Base-by-base conservation (phyloP, 1,140 invertebrate species). In the Tetragonula clypearis region DNA sequence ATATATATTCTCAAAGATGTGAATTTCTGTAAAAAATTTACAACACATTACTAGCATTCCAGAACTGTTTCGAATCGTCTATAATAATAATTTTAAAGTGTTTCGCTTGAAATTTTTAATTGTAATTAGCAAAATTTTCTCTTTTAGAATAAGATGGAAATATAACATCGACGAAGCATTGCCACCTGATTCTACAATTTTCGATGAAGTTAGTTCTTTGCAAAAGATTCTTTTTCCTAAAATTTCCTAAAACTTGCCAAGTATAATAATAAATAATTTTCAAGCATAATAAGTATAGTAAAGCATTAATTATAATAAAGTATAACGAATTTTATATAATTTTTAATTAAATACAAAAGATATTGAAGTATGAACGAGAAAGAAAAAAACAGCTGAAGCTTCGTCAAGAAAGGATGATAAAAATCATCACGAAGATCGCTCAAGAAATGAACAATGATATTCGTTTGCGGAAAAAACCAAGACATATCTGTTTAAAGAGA, bases 161-260 rank as follows among this genome's bases (percentile, higher is more conserved):
- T 73, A 72, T 30, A 35, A 62, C 0, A 65, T 84, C 19, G 41
- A 58, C 12, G 56, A 72, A 56, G 17, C 14, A 17, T 0, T 73
- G 26, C 49, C 76, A 12, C 1, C 35, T 1, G 58, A 79, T 56
- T 60, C 75, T 21, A 15, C 53, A 21, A 11, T 84, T n/a, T 84
- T 79, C 23, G 26, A 84, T 2, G 56, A 79, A 56, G 82, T 84
- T 35, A 79, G 82, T 84, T 23, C 17, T 2, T 30, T 30, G 9
- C 1, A 6, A 17, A 11, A 30, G 11, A 21, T 35, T 21, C 9
- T 35, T 4, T 68, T 26, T 4, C n/a, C n/a, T n/a, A 17, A 1
- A 3, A 68, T 68, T 21, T 35, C 30, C 26, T 30, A 17, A n/a
- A 3, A 30, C 4, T 66, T 30, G 0, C 15, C 15, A 66, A 2